A percentile compares a stretch with the other conserved stretches of the same genome.
phyloP scores from a whole-genome alignment of 2,113 vertebrate genomes.

The Saccopteryx leptura region DNA sequence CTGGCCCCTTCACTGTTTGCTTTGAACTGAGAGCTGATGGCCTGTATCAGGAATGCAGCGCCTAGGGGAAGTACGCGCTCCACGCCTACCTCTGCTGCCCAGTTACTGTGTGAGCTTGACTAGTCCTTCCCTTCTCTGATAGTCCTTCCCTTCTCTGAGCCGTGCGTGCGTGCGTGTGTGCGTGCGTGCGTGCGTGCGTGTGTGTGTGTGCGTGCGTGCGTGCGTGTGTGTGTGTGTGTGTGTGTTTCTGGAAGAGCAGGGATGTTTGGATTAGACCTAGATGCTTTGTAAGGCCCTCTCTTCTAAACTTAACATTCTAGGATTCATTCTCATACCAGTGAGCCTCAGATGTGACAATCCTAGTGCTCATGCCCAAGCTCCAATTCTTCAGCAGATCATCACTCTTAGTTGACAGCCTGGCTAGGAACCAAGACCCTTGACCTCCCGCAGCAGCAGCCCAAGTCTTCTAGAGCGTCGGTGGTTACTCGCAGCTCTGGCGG shows the following conservation, averaged over 20 bases:
- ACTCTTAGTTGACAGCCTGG: conserved; percentile 46
- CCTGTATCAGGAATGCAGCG: conserved; percentile 16
- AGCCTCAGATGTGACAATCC: neutral
- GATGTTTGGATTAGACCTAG: neutral
- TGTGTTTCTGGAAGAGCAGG: neutral
- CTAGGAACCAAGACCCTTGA: conserved; percentile 22
- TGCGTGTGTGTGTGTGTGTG: neutral
- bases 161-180: neutral
- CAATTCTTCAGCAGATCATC: neutral
- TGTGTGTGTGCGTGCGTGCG: neutral
- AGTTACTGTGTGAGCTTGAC: neutral
- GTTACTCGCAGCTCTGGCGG: conserved; percentile 36
- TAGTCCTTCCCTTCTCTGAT: conserved; percentile 23
- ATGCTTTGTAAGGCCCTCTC: neutral
- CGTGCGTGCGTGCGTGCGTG: neutral
- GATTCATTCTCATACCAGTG: neutral
- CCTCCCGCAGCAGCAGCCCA: neutral
- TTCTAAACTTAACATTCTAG: neutral
- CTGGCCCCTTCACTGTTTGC: neutral
- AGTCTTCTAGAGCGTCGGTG: conserved; percentile 5
- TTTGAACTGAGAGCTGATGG: neutral
- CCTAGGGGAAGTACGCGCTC: neutral
- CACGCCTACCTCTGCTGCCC: neutral
- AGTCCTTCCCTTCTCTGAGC: conserved; percentile 34
- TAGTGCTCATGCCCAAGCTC: neutral